Evolutionary conservation across 2,113 vertebrate species (phyloP).

Genomic region (Rousettus leschenaultii): DNA sequence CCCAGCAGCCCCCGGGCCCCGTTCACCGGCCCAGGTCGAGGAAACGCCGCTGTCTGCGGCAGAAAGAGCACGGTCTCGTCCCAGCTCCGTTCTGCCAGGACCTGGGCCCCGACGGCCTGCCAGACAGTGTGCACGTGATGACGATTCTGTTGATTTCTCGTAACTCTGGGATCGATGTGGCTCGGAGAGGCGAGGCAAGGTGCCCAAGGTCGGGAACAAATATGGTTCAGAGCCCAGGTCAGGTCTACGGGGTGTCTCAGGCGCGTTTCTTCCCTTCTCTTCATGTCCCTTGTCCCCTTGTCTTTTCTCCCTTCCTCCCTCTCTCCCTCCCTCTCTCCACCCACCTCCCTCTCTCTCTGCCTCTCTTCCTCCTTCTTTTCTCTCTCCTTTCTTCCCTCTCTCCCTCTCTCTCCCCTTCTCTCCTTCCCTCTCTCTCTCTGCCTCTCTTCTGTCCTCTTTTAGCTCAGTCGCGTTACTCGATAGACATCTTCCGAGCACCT

Average conservation of each 20-base stretch:
- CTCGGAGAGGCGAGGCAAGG: accelerated
- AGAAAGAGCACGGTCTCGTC: neutral
- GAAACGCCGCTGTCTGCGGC: accelerated
- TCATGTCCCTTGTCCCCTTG: no score
- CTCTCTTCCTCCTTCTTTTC: no score
- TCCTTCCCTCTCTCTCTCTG: accelerated
- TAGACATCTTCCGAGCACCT: neutral
- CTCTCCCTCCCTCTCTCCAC: no score
- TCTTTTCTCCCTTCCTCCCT: no score
- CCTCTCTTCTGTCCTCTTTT: neutral
- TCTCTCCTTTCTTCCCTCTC: no score
- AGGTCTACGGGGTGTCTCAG: accelerated
- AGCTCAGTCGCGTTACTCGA: neutral
- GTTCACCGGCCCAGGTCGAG: neutral
- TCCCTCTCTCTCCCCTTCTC: no score
- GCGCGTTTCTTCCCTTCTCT: no score
- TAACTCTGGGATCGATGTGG: neutral
- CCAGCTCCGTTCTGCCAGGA: neutral
- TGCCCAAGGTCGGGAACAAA: neutral
- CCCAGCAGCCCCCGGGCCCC: accelerated
- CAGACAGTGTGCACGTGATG: accelerated
- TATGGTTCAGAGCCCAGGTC: accelerated
- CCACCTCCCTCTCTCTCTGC: no score
- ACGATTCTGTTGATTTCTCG: accelerated
- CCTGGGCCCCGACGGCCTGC: accelerated